These are phyloP conservation scores for Cotesia typhae DNA, from an alignment of 1,140 invertebrate species.

Conservation along the genomic window DNA sequence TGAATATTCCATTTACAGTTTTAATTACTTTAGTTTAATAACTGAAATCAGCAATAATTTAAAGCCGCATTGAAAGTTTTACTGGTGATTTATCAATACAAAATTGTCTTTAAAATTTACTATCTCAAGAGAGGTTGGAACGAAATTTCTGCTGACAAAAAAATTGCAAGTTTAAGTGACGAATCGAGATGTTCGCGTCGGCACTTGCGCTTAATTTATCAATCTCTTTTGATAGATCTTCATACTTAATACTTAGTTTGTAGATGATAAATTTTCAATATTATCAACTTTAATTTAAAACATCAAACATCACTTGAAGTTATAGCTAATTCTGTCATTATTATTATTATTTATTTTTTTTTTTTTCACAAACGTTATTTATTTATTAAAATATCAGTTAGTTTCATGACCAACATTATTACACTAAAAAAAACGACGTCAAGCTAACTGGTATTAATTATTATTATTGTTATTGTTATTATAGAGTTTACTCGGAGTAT, in stretches of 20 bases:
- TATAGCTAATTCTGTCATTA: too few species aligned
- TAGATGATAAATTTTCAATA: not conserved
- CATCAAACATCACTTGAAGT: too few species aligned
- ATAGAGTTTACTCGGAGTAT: too few species aligned
- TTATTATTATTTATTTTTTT: too few species aligned
- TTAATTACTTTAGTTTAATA: not conserved
- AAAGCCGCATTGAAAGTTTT: not conserved
- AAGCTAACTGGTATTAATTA: too few species aligned
- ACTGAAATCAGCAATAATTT: not conserved
- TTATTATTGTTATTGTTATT: too few species aligned
- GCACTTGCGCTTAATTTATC: conserved; percentile 2
- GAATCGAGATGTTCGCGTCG: conserved; percentile 2
- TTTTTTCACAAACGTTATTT: too few species aligned
- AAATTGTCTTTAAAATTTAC: conserved; percentile 23
- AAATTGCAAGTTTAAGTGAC: not conserved
- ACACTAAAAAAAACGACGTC: too few species aligned
- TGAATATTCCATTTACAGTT: not conserved
- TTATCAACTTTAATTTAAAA: not conserved
- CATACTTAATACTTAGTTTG: not conserved
- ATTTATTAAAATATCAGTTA: too few species aligned
- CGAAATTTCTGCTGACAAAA: not conserved
- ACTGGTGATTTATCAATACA: conserved; percentile 13
- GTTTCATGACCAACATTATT: too few species aligned
- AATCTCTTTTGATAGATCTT: not conserved
- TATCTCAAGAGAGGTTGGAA: not conserved